These are phyloP conservation scores for Apodemus agrarius DNA, from an alignment of 2,797 vertebrate species.

Conservation along the genomic window DNA sequence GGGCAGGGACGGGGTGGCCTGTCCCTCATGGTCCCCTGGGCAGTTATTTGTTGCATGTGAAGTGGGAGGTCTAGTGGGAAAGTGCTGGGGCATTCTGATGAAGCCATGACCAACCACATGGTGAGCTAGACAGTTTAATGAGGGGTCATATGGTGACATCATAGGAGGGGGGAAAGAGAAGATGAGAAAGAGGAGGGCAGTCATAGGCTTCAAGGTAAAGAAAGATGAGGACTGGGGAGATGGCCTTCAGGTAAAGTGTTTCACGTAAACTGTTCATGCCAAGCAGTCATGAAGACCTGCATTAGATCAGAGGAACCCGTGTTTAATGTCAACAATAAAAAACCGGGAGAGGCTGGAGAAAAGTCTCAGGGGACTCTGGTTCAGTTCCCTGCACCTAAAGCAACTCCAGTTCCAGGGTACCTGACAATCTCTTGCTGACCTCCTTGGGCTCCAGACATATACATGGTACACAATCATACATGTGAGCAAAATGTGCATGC, in stretches of 20 bases:
- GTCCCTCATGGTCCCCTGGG: neutral
- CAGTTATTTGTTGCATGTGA: neutral
- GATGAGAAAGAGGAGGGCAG: fast-evolving
- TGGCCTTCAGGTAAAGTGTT: too few species aligned
- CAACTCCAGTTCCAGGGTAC: neutral
- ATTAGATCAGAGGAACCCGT: neutral
- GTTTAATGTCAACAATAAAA: neutral
- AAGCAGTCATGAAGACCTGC: neutral
- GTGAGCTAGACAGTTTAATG: fast-evolving
- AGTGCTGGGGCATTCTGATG: neutral
- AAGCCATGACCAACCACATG: fast-evolving
- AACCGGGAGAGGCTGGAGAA: neutral
- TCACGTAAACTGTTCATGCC: neutral
- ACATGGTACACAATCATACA: neutral
- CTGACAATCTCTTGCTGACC: neutral
- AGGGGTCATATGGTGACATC: fast-evolving
- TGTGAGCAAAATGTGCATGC: neutral
- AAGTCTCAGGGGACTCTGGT: neutral
- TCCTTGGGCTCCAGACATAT: neutral
- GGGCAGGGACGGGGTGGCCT: too few species aligned
- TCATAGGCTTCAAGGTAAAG: too few species aligned
- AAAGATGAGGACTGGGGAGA: neutral
- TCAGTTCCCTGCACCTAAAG: neutral
- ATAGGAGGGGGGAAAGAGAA: too few species aligned
- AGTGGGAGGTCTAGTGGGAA: neutral